Evolutionary conservation across 2,888 invertebrate genomes (phyloP).

Genomic region (Limnephilus auricula): DNA sequence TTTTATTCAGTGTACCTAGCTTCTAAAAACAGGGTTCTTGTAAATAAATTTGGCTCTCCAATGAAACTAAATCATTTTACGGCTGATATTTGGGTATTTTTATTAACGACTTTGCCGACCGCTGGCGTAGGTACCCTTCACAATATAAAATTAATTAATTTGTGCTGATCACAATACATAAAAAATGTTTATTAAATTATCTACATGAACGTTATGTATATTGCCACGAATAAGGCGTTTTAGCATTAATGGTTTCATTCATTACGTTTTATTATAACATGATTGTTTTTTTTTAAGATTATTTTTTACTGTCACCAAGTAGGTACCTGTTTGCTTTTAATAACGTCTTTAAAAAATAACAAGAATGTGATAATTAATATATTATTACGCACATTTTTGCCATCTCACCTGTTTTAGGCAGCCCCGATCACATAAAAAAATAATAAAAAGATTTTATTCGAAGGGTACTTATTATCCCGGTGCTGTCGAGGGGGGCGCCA

Average conservation of each 20-base stretch:
- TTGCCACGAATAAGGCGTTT: neutral
- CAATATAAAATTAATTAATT: neutral
- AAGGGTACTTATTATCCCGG: no score
- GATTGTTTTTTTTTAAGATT: neutral
- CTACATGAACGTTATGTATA: neutral
- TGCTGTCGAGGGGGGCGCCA: no score
- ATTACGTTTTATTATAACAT: neutral
- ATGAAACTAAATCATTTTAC: no score
- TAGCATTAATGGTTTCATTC: neutral
- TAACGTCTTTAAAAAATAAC: no score
- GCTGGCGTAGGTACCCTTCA: neutral
- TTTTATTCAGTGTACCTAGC: no score
- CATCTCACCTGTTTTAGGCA: neutral
- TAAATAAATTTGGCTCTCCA: no score
- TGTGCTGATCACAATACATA: neutral
- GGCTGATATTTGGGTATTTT: no score
- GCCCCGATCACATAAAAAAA: no score
- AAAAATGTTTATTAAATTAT: neutral
- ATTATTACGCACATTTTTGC: neutral
- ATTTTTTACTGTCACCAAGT: neutral
- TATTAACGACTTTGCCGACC: no score
- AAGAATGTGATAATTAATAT: neutral
- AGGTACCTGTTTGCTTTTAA: neutral
- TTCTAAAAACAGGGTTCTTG: no score
- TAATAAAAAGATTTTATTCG: no score